Base-by-base conservation (phyloP, 2,797 vertebrate genomes). In the Garrulus glandarius region DNA sequence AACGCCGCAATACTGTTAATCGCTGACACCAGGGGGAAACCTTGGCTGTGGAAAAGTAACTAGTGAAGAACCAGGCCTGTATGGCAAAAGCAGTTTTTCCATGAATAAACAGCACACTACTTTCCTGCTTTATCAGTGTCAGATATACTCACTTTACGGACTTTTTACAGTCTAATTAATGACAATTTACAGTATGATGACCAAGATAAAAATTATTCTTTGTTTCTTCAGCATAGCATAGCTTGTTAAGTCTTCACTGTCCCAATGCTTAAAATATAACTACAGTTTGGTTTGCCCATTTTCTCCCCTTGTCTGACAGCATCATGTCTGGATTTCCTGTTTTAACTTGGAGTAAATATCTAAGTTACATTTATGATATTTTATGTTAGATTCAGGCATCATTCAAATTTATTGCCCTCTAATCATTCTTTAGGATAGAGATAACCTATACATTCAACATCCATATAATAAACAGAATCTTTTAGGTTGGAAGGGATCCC, bases 41-140 rank as follows among this genome's bases (percentile, higher is more conserved):
- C 59, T 82, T 15, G 47, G 30, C 41, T 43, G 89, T 13, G 36
- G 19, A 55, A 46, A 44, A 47, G 29, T 1, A 9, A 2, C 36
- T 6, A 0, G 29, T 6, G 49, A 26, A 29, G 41, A 1, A 4
- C 8, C 13, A 7, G 59, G 57, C 63, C 47, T 44, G 9, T 1
- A 2, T 2, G 67, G 55, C 47, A 15, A 46, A 16, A 53, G 26
- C 30, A 4, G 20, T 27, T 49, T 68, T 50, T 11, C 53, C 23
- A 1, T 4, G 5, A 6, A 1, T 22, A 7, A 17, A 11, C 13
- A 49, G 53, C 34, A 21, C 19, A 0, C 9, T 41, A 0, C 11
- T 46, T 22, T 50, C 26, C 55, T 56, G 41, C 20, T 18, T 39
- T 47, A 20, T 82, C 14, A 1, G 17, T 52, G 43, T 6, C 46